Evolutionary conservation across 2,888 invertebrate genomes (phyloP), one percentile per base, ranked within the genome.

Genomic region (Ophion obscuratus): DNA sequence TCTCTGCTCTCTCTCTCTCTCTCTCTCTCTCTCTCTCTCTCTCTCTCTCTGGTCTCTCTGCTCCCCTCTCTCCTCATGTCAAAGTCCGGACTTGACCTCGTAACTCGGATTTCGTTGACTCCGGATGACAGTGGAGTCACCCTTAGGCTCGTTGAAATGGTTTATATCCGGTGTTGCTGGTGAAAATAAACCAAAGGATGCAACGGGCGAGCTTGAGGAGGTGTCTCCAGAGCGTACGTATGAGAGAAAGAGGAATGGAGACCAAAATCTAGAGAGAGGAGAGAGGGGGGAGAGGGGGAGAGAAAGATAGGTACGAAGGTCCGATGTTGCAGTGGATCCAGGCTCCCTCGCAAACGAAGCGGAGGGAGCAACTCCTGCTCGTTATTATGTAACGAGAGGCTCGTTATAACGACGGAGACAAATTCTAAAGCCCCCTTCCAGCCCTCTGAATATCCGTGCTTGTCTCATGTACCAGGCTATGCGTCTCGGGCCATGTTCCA

Each of bases 311-410:
- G 44, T 61, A 83, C 83, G 88, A 88, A 89, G 89, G 90, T 90
- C 91, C 90, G 90, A 90, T 88, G 89, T 90, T 89, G 88, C 85
- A 83, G 90, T 90, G 86, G 89, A 81, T 80, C 88, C 89, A 87
- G 89, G 89, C 89, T 88, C 89, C 89, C 90, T 88, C 87, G 90
- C 91, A 92, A 91, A 92, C 91, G 91, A 92, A 91, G 90, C 91
- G 89, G 88, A 88, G 88, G 87, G 90, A 87, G 88, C 88, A 75
- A 68, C 84, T 86, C 81, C 87, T 88, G 91, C 93, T 93, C 92
- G 93, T 93, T 93, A 93, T 93, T 93, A 92, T 92, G 91, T 93
- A 92, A 93, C 93, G 92, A 92, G 92, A 91, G 91, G 92, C 93
- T 93, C 93, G 92, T 93, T 93, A 92, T 93, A 93, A 93, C 92